phyloP scores from a whole-genome alignment of 2,797 vertebrate genomes.

The Enteromius afrohamiltoni region DNA sequence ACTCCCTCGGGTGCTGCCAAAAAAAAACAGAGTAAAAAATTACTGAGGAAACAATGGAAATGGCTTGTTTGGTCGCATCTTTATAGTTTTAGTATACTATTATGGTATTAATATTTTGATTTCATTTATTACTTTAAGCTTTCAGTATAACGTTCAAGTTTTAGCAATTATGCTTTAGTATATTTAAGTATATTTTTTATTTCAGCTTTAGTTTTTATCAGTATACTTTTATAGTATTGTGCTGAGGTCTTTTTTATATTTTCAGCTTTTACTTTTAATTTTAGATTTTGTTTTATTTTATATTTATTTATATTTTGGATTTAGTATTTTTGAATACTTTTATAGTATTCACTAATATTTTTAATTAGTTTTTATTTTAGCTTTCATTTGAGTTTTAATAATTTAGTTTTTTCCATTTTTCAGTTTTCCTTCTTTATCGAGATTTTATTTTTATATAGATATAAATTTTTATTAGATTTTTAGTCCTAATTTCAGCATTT shows the following conservation, averaged over 20 bases:
- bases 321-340: too few relatives aligned
- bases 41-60: not conserved
- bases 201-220: not conserved
- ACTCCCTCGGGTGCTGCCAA: slow-evolving; percentile 69
- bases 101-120: too few relatives aligned
- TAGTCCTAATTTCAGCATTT: not conserved
- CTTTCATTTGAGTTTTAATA: not conserved
- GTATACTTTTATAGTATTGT: too few relatives aligned
- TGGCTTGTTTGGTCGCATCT: not conserved
- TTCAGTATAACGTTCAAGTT: too few relatives aligned
- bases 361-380: not conserved
- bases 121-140: too few relatives aligned
- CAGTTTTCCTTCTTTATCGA: not conserved
- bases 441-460: not conserved
- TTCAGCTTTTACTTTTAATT: not conserved
- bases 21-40: not conserved
- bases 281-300: not conserved
- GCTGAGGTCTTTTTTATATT: not conserved
- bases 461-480: not conserved
- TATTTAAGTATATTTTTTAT: not conserved
- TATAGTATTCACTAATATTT: not conserved
- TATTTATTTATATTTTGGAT: not conserved
- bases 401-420: not conserved
- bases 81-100: too few relatives aligned
- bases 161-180: too few relatives aligned